Conservation (phyloP, 2,113 vertebrate species). For the Heteronetta atricapilla region DNA sequence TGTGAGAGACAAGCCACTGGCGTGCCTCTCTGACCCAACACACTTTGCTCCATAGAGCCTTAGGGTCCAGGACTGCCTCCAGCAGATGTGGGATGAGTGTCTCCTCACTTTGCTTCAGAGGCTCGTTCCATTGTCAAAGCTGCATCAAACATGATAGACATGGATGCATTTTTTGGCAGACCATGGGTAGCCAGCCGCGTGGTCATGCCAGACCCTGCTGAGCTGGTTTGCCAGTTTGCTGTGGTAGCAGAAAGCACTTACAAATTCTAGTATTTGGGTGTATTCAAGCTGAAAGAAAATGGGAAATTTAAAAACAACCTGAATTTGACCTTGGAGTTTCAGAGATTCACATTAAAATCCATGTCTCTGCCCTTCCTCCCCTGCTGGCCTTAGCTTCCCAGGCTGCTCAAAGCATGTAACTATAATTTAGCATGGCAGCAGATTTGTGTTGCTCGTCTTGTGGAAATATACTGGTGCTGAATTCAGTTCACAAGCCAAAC, state of each 20-base stretch:
- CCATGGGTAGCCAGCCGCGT: fast-evolving
- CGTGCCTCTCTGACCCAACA: fast-evolving
- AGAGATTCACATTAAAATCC: not conserved
- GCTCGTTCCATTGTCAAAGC: fast-evolving
- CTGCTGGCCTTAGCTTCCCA: not conserved
- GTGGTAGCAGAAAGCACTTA: not conserved
- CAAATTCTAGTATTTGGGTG: not conserved
- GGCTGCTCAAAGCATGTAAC: not conserved
- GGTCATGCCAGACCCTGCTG: too few species aligned
- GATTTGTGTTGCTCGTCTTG: not conserved
- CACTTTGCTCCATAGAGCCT: fast-evolving
- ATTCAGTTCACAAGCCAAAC: not conserved
- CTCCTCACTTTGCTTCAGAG: not conserved
- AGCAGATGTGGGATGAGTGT: not conserved
- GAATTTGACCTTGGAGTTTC: not conserved
- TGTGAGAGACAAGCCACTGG: fast-evolving
- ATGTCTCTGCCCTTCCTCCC: not conserved
- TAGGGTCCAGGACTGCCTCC: not conserved
- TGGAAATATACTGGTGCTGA: not conserved
- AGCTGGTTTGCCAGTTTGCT: fast-evolving
- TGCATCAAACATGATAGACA: fast-evolving
- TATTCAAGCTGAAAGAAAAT: not conserved
- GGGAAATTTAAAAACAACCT: not conserved
- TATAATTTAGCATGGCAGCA: not conserved
- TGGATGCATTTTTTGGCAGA: fast-evolving